These are phyloP conservation scores for Enteromius trimaculatus DNA, from an alignment of 2,797 vertebrate genomes.

Conservation along the genomic window DNA sequence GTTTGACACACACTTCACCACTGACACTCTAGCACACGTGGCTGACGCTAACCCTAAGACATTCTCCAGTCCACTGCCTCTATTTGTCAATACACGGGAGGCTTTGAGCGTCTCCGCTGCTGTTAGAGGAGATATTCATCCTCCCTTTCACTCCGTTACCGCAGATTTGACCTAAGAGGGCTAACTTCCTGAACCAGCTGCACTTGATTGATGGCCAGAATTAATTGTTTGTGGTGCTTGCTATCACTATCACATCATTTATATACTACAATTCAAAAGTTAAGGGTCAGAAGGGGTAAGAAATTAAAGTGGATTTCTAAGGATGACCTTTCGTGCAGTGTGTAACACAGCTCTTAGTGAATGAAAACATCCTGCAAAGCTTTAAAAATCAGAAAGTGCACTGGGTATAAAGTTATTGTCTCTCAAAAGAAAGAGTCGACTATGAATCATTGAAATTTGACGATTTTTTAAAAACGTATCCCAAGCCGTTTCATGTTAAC, in stretches of 20 bases:
- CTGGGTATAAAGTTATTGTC: too few relatives aligned
- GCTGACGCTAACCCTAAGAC: neutral
- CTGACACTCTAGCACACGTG: slow-evolving; percentile 36
- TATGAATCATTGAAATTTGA: too few relatives aligned
- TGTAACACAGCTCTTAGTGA: too few relatives aligned
- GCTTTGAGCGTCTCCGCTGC: slow-evolving; percentile 34
- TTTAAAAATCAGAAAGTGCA: too few relatives aligned
- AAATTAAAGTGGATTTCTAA: neutral
- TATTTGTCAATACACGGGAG: neutral
- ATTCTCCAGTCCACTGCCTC: slow-evolving; percentile 16
- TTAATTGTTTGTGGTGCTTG: slow-evolving; percentile 14
- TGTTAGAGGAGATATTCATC: neutral
- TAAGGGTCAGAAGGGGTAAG: neutral
- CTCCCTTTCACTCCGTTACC: slow-evolving; percentile 27
- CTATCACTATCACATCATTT: neutral
- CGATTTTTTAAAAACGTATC: too few relatives aligned
- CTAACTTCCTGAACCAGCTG: slow-evolving; percentile 4
- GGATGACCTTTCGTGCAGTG: too few relatives aligned
- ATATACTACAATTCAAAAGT: neutral
- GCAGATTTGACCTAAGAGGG: slow-evolving; percentile 9
- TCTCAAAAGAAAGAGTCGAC: too few relatives aligned
- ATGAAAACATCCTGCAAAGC: too few relatives aligned
- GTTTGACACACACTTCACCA: slow-evolving; percentile 36
- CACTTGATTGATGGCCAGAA: neutral
- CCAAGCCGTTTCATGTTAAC: too few relatives aligned